Conservation (phyloP, 2,888 invertebrate species). For the Ophioninae sp. region DNA sequence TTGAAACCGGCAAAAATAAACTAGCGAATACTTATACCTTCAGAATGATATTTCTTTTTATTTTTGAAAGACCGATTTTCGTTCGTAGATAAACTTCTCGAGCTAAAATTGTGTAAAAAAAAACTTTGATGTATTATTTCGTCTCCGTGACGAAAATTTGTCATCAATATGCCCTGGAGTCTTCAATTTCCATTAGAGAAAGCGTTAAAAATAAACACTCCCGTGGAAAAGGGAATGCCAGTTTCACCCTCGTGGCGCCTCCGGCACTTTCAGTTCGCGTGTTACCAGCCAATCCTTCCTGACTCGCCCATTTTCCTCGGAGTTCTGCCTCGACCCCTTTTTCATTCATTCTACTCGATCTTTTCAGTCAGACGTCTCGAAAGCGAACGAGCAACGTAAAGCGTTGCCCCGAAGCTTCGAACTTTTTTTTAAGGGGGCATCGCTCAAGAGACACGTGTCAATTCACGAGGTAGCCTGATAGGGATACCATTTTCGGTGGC, state of each 20-base stretch:
- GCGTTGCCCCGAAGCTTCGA: not conserved
- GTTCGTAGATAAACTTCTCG: too few relatives aligned
- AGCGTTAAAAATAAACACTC: not conserved
- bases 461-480: not conserved
- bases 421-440: not conserved
- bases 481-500: too few relatives aligned
- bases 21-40: too few relatives aligned
- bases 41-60: too few relatives aligned
- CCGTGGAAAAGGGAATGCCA: slow-evolving; percentile 9
- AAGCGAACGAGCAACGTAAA: slow-evolving; percentile 18
- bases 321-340: not conserved
- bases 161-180: not conserved
- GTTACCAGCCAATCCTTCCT: slow-evolving; percentile 29
- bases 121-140: too few relatives aligned
- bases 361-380: slow-evolving; percentile 1
- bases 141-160: not conserved
- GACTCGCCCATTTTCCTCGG: slow-evolving; percentile 21
- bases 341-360: slow-evolving; percentile 37
- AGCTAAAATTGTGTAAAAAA: too few relatives aligned
- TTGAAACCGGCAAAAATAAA: too few relatives aligned
- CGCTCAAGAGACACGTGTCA: not conserved
- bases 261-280: slow-evolving; percentile 21
- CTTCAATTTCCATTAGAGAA: not conserved
- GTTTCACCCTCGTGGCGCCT: slow-evolving; percentile 16
- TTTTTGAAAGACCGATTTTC: too few relatives aligned